Evolutionary conservation across 2,113 vertebrate genomes (phyloP).

Genomic region (Onychostruthus taczanowskii): DNA sequence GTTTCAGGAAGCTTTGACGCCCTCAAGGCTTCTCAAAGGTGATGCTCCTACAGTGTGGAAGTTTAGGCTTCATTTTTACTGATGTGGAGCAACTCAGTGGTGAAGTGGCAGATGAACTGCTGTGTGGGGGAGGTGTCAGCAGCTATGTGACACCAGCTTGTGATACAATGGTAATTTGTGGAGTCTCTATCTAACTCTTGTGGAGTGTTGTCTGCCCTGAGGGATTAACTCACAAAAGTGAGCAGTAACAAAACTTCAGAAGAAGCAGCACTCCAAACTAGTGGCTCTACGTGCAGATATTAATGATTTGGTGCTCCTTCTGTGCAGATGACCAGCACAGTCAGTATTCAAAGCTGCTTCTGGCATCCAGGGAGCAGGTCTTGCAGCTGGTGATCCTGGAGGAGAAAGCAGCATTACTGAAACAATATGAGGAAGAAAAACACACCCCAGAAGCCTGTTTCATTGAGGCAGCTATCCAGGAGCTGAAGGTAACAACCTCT

Average conservation of each 20-base stretch:
- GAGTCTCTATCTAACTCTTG: neutral
- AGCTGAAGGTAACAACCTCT: slow-evolving; percentile 82
- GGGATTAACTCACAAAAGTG: neutral
- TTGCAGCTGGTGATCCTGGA: slow-evolving; percentile 82
- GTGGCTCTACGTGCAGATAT: accelerated
- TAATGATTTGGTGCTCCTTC: neutral
- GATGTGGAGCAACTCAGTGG: neutral
- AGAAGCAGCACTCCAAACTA: neutral
- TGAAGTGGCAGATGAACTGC: neutral
- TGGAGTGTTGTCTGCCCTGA: neutral
- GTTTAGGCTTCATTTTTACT: neutral
- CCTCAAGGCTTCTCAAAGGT: neutral
- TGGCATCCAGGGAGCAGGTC: slow-evolving; percentile 88
- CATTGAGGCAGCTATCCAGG: slow-evolving; percentile 91
- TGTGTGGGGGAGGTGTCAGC: neutral
- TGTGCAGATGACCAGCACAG: slow-evolving; percentile 78
- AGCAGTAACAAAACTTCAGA: neutral
- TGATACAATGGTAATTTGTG: neutral
- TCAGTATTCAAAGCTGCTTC: slow-evolving; percentile 92
- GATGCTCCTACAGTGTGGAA: neutral
- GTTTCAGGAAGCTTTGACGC: neutral
- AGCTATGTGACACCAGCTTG: neutral
- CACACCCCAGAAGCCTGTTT: slow-evolving; percentile 86
- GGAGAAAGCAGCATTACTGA: slow-evolving; percentile 83
- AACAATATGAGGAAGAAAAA: slow-evolving; percentile 86